phyloP scores from a whole-genome alignment of 2,797 vertebrate species.

The Bradypus variegatus region DNA sequence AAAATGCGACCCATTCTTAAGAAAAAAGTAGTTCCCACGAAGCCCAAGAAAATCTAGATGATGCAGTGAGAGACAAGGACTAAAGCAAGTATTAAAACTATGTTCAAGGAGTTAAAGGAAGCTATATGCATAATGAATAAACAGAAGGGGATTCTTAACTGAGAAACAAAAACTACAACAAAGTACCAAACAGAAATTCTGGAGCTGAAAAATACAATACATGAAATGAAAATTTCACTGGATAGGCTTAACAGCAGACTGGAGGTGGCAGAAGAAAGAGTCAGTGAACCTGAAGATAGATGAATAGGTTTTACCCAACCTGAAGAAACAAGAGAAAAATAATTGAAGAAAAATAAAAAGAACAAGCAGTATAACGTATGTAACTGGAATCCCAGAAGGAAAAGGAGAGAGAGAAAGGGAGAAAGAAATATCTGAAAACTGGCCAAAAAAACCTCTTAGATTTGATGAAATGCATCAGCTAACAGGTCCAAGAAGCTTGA shows the following conservation, averaged over 20 bases:
- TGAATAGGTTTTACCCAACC: neutral
- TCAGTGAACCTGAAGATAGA: neutral
- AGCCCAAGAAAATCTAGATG: neutral
- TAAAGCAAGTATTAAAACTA: neutral
- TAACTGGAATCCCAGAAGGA: neutral
- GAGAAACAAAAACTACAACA: neutral
- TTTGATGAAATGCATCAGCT: neutral
- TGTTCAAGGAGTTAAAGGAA: neutral
- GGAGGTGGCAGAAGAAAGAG: neutral
- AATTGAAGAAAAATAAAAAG: neutral
- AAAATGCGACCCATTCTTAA: neutral
- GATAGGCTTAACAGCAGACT: neutral
- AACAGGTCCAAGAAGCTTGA: neutral
- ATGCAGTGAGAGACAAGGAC: neutral
- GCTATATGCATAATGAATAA: neutral
- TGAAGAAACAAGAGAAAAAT: neutral
- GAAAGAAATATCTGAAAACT: neutral
- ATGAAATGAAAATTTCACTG: neutral
- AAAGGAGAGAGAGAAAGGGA: neutral
- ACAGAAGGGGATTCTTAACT: neutral
- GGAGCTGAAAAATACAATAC: neutral
- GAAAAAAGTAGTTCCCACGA: neutral
- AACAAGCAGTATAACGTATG: neutral
- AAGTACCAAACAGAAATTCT: neutral
- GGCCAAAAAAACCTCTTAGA: neutral